Evolutionary conservation across 2,888 invertebrate species (phyloP), one percentile per base, ranked within the genome.

Genomic region (Eupelmus urozonus): DNA sequence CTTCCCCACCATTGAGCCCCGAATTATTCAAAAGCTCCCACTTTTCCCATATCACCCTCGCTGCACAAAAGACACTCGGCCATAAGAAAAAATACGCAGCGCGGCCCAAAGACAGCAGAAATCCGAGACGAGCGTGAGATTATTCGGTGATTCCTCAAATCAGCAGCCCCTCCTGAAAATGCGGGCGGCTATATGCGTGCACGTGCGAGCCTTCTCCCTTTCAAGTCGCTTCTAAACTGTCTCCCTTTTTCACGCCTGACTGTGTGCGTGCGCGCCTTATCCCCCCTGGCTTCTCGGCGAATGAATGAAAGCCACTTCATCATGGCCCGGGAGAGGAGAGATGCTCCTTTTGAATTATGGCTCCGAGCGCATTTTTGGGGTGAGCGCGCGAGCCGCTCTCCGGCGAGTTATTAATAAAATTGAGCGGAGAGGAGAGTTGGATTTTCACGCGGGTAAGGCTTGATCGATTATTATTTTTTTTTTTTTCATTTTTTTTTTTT

Each of bases 221-320:
- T n/a, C n/a, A 16, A 53, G 53, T 53, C 5, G 16, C 4, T 16
- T 27, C 16, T 2, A 27, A 4, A 18, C 9, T 4, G 29, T 55
- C 34, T 20, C 13, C 51, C 18, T 60, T 66, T 49, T 65, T 74
- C 65, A 67, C 59, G 74, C 65, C 49, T 66, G 63, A 74, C 29
- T 70, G n/a, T 51, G n/a, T n/a, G n/a, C 27, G 16, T 29, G n/a
- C n/a, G n/a, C n/a, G n/a, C 16, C 49, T 16, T 49, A 5, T 27
- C 40, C 5, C 42, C 16, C 42, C 1, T n/a, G n/a, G n/a, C n/a
- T 63, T 20, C 23, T 2, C 23, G 59, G 1, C 59, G 66, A 9
- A 63, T 73, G 73, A 69, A 73, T 73, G 78, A 66, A 73, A 73
- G 49, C 67, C 67, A 73, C 73, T 73, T 60, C 63, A 62, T 78